Evolutionary conservation across 2,888 invertebrate species (phyloP).

Genomic region (Sturmia bella): DNA sequence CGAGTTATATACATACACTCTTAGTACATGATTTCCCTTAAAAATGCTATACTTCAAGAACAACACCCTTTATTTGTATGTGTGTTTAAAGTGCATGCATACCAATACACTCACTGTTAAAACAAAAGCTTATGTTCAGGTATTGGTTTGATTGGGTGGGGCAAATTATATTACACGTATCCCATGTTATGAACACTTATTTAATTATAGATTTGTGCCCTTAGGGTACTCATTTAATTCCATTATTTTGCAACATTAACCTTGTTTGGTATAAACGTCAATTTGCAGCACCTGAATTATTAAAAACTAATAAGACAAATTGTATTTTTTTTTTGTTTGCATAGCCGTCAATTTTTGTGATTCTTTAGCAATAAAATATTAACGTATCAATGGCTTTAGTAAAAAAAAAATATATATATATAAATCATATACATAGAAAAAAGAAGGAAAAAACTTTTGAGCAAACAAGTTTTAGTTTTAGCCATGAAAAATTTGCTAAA

Average conservation of each 20-base stretch:
- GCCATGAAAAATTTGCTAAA: too few species aligned
- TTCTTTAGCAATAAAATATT: constrained; percentile 17
- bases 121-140: neutral
- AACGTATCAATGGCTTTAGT: too few species aligned
- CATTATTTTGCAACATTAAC: constrained; percentile 77
- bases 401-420: too few species aligned
- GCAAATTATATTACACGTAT: constrained; percentile 37
- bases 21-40: too few species aligned
- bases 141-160: neutral
- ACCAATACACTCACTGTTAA: neutral
- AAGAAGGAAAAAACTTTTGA: too few species aligned
- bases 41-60: too few species aligned
- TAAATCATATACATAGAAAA: too few species aligned
- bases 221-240: constrained; percentile 76
- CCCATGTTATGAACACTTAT: constrained; percentile 63
- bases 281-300: constrained; percentile 55
- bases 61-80: too few species aligned
- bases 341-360: constrained; percentile 49
- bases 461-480: too few species aligned
- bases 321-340: too few species aligned
- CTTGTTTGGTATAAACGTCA: constrained; percentile 68
- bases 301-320: constrained; percentile 61
- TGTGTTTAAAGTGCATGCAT: too few species aligned
- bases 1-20: too few species aligned
- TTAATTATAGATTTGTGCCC: constrained; percentile 65